Base-by-base conservation (phyloP, 2,888 invertebrate species). In the Fragum sueziense region DNA sequence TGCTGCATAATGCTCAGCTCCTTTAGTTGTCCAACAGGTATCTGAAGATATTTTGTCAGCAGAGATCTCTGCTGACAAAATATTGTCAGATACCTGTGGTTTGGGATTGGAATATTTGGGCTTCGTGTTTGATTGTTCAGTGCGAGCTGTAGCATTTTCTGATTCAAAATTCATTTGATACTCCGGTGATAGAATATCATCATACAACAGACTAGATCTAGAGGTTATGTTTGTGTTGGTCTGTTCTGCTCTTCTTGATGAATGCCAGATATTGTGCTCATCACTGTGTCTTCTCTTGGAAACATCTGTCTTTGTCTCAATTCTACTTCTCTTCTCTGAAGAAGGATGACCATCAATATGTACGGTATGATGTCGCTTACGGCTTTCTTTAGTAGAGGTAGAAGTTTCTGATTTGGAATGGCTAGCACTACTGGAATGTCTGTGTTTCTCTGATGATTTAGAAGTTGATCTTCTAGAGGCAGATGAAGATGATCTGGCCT, bases 361-460 rank as follows among this genome's bases (percentile, higher is more conserved):
- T 11, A 65, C 65, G 14, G 65, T 65, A 11, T 65, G 65, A 27
- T 65, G 65, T 25, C 65, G 41, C 41, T 65, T 65, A n/a, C 65
- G 33, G 1, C 9, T 22, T 27, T 34, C 41, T n/a, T n/a, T n/a
- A n/a, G n/a, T n/a, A n/a, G n/a, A n/a, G 22, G 33, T 25, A 17
- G 22, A 25, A 11, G 29, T 25, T 65, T 41, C 65, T 65, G 27
- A 7, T 27, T n/a, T 57, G 9, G 27, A 27, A 57, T 22, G 25
- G 25, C 57, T 27, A 3, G 14, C 20, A 14, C 47, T 47, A n/a
- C 47, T 47, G 4, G 17, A 47, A 47, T 47, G 47, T 14, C 47
- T 47, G 47, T 14, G n/a, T 47, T 47, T 47, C n/a, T 9, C 47
- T 47, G 47, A n/a, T n/a, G n/a, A n/a, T n/a, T n/a, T n/a, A n/a